These are phyloP conservation scores for Pangasianodon gigas DNA, from an alignment of 2,113 vertebrate genomes.

Conservation along the genomic window DNA sequence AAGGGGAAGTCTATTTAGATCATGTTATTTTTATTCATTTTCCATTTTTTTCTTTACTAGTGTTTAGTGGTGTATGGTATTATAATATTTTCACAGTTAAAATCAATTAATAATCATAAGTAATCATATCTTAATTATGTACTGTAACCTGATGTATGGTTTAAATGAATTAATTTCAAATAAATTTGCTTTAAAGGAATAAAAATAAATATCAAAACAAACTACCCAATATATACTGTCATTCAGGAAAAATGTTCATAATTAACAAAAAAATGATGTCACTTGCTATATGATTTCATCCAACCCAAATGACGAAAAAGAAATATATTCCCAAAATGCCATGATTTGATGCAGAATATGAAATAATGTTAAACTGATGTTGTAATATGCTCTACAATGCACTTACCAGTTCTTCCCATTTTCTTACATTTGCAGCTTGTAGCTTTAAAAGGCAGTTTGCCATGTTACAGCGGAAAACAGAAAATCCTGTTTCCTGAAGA, in stretches of 20 bases:
- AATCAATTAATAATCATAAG: not conserved
- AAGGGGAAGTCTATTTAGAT: not conserved
- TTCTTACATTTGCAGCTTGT: not conserved
- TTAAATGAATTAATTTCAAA: conserved; percentile 8
- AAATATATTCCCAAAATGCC: not conserved
- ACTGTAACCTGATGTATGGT: not conserved
- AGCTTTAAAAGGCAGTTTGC: too few species aligned
- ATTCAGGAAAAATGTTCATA: not conserved
- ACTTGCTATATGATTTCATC: not conserved
- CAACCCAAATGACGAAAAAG: not conserved
- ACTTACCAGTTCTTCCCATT: not conserved
- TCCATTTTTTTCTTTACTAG: not conserved
- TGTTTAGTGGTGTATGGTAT: not conserved
- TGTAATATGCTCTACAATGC: not conserved
- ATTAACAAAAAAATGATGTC: not conserved
- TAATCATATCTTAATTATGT: not conserved
- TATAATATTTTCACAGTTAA: not conserved
- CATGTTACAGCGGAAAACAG: not conserved
- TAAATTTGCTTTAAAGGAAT: too few species aligned
- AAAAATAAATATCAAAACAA: not conserved
- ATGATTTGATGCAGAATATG: too few species aligned
- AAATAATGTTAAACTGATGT: not conserved
- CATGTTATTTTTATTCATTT: not conserved
- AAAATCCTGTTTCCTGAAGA: not conserved
- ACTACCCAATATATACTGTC: not conserved